phyloP scores from a whole-genome alignment of 2,888 invertebrate species.

The Acanthosoma haemorrhoidale region DNA sequence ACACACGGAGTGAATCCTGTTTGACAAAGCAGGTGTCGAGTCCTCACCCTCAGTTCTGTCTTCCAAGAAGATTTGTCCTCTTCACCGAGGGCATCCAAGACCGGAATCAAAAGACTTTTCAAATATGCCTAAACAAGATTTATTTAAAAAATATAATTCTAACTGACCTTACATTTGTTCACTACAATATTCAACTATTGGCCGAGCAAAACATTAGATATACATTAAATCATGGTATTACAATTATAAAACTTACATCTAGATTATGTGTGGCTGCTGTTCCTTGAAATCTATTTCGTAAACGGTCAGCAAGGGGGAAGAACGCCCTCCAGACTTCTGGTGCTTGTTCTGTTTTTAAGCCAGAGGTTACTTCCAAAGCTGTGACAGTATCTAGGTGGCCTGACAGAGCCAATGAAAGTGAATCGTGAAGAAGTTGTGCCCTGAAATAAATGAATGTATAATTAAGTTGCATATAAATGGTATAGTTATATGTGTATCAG shows the following conservation, averaged over 20 bases:
- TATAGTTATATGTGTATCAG: no score
- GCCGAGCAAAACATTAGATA: background rate
- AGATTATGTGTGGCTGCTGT: slow-evolving; percentile 61
- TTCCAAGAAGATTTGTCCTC: slow-evolving; percentile 59
- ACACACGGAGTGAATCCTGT: slow-evolving; percentile 72
- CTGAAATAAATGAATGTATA: slow-evolving; percentile 46
- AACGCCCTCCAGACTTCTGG: slow-evolving; percentile 79
- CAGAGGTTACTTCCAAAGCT: slow-evolving; percentile 73
- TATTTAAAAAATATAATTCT: no score
- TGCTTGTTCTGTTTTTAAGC: slow-evolving; percentile 65
- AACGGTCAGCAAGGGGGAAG: slow-evolving; percentile 75
- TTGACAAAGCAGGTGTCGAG: slow-evolving; percentile 55
- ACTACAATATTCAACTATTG: no score
- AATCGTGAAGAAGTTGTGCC: slow-evolving; percentile 69
- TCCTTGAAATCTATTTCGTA: slow-evolving; percentile 63
- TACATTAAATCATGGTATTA: no score
- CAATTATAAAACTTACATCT: slow-evolving; percentile 55
- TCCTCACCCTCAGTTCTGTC: slow-evolving; percentile 60
- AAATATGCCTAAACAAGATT: slow-evolving; percentile 77
- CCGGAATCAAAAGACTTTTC: slow-evolving; percentile 60
- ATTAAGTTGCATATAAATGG: no score
- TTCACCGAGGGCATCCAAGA: slow-evolving; percentile 63
- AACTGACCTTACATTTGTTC: no score
- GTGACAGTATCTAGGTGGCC: slow-evolving; percentile 70
- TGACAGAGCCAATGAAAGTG: slow-evolving; percentile 72